Evolutionary conservation across 2,113 vertebrate species (phyloP).

Genomic region (Sinosuthora webbiana): DNA sequence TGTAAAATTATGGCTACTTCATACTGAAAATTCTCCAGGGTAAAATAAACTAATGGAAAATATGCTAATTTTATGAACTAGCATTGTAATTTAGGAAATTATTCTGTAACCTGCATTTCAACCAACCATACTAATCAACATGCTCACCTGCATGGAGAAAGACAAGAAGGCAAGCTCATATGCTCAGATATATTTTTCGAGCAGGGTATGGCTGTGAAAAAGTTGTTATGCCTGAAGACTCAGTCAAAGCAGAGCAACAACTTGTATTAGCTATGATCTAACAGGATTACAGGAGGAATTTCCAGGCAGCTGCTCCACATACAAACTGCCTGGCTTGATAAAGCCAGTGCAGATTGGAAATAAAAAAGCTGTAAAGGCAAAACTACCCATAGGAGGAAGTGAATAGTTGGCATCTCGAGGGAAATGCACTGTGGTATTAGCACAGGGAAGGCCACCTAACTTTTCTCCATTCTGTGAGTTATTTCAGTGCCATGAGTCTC

Average conservation of each 20-base stretch:
- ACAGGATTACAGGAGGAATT: conserved; percentile 31
- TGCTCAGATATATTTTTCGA: neutral
- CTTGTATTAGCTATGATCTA: conserved; percentile 20
- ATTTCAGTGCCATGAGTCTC: neutral
- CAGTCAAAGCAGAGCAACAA: neutral
- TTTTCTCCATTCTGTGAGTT: neutral
- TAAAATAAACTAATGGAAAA: neutral
- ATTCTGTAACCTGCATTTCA: neutral
- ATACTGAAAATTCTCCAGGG: neutral
- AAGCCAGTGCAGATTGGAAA: neutral
- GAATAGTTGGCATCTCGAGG: neutral
- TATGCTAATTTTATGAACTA: neutral
- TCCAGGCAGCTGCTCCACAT: neutral
- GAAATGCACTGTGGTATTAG: neutral
- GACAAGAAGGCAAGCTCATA: neutral
- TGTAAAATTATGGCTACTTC: neutral
- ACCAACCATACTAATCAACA: neutral
- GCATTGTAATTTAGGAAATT: neutral
- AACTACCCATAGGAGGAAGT: neutral
- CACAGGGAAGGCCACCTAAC: neutral
- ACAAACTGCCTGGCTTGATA: conserved; percentile 18
- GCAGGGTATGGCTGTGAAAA: neutral
- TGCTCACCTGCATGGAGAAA: neutral
- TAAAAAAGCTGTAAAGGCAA: neutral
- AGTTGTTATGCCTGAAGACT: neutral